Conservation (phyloP, 2,113 vertebrate species). For the Pithys albifrons region DNA sequence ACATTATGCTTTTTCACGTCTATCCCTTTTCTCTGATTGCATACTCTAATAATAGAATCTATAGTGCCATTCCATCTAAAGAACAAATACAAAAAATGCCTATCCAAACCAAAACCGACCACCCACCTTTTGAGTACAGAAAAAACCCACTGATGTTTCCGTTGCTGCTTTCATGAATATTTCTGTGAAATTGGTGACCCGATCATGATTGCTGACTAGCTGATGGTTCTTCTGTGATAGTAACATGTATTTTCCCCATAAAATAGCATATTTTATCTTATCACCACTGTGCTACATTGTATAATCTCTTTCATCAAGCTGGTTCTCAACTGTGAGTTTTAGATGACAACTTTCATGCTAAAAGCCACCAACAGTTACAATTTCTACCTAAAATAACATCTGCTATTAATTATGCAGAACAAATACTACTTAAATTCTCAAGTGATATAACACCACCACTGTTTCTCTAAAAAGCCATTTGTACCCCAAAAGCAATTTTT, state of each 20-base stretch:
- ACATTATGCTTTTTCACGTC: not conserved
- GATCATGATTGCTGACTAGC: not conserved
- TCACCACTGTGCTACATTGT: not conserved
- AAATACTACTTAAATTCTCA: not conserved
- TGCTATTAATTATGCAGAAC: conserved; percentile 5
- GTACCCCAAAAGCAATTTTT: not conserved
- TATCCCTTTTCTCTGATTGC: not conserved
- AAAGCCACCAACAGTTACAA: not conserved
- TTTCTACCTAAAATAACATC: not conserved
- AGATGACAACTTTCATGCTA: not conserved
- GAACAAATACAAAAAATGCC: not conserved
- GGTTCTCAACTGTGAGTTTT: not conserved
- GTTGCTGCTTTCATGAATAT: not conserved
- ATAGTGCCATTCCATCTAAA: not conserved
- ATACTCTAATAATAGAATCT: not conserved
- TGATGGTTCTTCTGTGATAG: not conserved
- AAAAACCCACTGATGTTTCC: not conserved
- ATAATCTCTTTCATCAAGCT: not conserved
- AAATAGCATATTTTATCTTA: not conserved
- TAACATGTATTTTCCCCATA: not conserved
- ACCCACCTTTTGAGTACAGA: not conserved
- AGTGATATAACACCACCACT: not conserved
- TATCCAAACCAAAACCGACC: not conserved
- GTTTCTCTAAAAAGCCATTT: not conserved
- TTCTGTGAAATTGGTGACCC: not conserved